Base-by-base conservation (phyloP, 2,797 vertebrate species). In the Eleutherodactylus coqui region DNA sequence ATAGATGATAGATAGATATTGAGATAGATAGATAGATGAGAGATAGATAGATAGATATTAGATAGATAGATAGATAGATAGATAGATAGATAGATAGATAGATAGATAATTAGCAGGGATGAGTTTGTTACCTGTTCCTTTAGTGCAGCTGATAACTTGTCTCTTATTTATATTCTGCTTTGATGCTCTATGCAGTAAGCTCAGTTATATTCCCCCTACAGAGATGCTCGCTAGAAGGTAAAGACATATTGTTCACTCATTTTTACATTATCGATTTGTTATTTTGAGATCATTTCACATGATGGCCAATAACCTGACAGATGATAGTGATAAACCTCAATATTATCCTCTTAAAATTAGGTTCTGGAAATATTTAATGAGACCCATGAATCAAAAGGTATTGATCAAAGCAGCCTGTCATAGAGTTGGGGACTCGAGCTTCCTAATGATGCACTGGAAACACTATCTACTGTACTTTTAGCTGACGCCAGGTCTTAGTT, bases 321-420 rank as follows among this genome's bases (percentile, higher is more conserved):
- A 49, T 58, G 51, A 81, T 80, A 64, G 85, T 75, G 60, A 86
- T 81, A 81, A 86, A 85, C 67, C 62, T 47, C 36, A 80, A 85
- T 85, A 73, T 85, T 80, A 85, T 49, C 77, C 64, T 38, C 69
- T 75, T 47, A 73, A 51, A 75, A 76, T 75, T 64, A 81, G 70
- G 55, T 86, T 38, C 67, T 38, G 79, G 70, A 82, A 76, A 82
- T 73, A 81, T 81, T 81, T 75, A 81, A 86, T 86, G 70, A 86
- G 69, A 41, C 34, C 43, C 70, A 86, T 82, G 41, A 75, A 81
- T 86, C 69, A 75, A 82, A 86, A 86, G 32, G 27, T 81, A 86
- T 81, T 86, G 77, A 86, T 79, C 70, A 77, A 6, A 47, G 38
- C 24, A 29, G 7, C n/a, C 45, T 76, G 83, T 84, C 75, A 67